These are phyloP conservation scores for Struthio camelus DNA, from an alignment of 2,113 vertebrate species.

Conservation along the genomic window DNA sequence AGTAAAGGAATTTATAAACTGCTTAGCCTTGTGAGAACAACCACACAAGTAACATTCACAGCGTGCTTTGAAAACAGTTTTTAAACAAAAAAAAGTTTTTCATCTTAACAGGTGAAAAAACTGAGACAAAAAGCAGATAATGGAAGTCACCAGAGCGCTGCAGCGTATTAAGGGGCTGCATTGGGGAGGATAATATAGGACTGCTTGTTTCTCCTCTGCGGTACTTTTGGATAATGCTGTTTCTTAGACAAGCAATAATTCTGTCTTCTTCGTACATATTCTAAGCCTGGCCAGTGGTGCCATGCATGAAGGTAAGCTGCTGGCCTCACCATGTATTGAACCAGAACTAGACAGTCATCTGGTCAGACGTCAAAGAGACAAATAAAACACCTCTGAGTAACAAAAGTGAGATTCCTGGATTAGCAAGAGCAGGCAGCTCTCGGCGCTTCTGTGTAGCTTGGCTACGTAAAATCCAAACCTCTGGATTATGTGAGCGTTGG, in stretches of 20 bases:
- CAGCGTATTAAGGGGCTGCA: not conserved
- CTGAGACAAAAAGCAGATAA: not conserved
- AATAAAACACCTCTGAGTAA: not conserved
- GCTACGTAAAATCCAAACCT: not conserved
- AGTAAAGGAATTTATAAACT: not conserved
- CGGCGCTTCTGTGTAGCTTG: not conserved
- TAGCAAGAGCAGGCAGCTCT: not conserved
- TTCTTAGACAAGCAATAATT: not conserved
- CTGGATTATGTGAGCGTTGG: not conserved
- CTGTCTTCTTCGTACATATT: not conserved
- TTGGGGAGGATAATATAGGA: not conserved
- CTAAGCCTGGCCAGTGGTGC: not conserved
- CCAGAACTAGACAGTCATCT: not conserved
- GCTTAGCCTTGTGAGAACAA: not conserved
- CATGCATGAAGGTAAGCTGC: accelerated
- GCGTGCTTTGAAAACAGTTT: not conserved
- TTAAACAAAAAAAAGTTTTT: not conserved
- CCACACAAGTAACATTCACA: not conserved
- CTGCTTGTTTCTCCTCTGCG: not conserved
- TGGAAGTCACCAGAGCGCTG: not conserved
- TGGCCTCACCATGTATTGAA: not conserved
- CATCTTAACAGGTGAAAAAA: not conserved
- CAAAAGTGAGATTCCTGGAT: not conserved
- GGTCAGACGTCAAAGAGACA: not conserved
- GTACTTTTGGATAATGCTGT: not conserved